Base-by-base conservation (phyloP, 2,888 invertebrate genomes). In the Pachliopta kotzebuea region DNA sequence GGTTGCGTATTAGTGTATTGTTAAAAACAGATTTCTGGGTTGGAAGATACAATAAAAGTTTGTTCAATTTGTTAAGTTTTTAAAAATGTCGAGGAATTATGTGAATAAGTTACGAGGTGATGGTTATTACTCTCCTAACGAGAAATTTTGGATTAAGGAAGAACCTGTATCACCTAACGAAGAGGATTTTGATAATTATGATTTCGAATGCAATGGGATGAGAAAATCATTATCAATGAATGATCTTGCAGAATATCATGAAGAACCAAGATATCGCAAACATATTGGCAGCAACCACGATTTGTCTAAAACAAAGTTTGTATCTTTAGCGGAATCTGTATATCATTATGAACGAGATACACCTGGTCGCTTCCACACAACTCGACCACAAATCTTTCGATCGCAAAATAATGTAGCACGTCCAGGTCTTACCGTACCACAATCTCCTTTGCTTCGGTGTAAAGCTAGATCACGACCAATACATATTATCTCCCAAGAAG, bases 241-340 rank as follows among this genome's bases (percentile, higher is more conserved):
- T 67, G 88, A 91, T 67, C 79, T 91, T 63, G 69, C 81, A 54
- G 80, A 83, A 61, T 69, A 76, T 18, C 58, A 71, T 23, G 76
- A 79, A 60, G 77, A 80, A 62, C 73, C 76, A 57, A 80, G 78
- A 67, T 77, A 80, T 64, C 77, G 79, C 45, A 78, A 77, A 49
- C 77, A 77, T 50, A 75, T 76, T 18, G 78, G 72, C 45, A 62
- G 72, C n/a, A 73, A 76, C 17, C 74, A 78, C 29, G 83, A 85
- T 49, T 68, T 83, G n/a, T 85, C 86, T 0, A 84, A 71, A 76
- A 84, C 77, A 1, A 92, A 89, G 71, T 94, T 92, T 75, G 88
- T 93, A n/a, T 92, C 93, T 2, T 86, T 93, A 88, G 94, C 94
- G 9, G 93, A 94, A 77, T 88, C 91, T 61, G 85, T 94, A 62